Base-by-base conservation (phyloP, 1,140 invertebrate genomes). In the Carposina sasakii region DNA sequence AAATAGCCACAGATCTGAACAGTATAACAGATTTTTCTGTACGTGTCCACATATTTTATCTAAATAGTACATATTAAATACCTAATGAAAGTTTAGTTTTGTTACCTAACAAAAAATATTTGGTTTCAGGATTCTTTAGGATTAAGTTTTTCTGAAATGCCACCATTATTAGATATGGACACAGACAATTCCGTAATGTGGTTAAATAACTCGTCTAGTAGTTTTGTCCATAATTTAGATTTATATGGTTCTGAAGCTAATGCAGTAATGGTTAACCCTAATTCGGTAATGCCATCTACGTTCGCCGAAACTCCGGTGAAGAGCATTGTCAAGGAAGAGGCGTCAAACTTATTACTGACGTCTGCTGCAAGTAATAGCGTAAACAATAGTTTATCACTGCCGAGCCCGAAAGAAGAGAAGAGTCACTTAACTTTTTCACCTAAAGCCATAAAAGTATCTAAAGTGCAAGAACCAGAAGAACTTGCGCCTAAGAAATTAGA, bases 181-280 rank as follows among this genome's bases (percentile, higher is more conserved):
- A 89, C 90, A 52, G 85, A 88, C 58, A 86, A 85, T 45, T 87
- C 87, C 0, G 85, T 64, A 63, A 89, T 57, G 81, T 88, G 73
- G 87, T 85, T 73, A 61, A 86, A 71, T 24, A 85, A 79, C 51
- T 81, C 81, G 12, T 90, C 89, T 21, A 88, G 86, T 75, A 88
- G 86, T 75, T 90, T 90, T 55, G 91, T 89, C 69, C 90, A 90
- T 59, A 91, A 90, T 59, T 77, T 91, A 48, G 93, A 94, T 69
- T 88, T 93, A 52, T 90, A 88, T 62, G 90, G 90, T 1, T 90
- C 90, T 19, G 90, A 93, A 55, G 89, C 89, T 1, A 89, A 91
- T 2, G 89, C 91, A 15, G 86, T 90, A 28, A 92, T 92, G 89
- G 92, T 95, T 2, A 93, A 94, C 78, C 93, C 93, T 1, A 93